Evolutionary conservation across 2,113 vertebrate genomes (phyloP).

Genomic region (Pipra filicauda): DNA sequence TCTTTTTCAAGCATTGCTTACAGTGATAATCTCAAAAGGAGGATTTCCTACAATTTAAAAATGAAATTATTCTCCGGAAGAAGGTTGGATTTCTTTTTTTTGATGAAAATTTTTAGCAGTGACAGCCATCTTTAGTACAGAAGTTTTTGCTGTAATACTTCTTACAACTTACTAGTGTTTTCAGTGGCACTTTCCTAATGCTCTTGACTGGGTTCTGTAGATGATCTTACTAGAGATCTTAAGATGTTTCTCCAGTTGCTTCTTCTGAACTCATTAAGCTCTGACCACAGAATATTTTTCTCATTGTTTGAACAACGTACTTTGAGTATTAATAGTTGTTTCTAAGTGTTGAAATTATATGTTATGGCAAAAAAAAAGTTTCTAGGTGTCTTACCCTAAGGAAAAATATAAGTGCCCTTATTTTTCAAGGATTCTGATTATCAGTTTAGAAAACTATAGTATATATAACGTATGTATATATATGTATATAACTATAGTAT

Average conservation of each 20-base stretch:
- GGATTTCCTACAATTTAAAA: not conserved
- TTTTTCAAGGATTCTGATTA: not conserved
- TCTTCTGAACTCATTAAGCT: not conserved
- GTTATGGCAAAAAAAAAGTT: not conserved
- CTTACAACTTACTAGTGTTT: not conserved
- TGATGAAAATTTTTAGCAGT: not conserved
- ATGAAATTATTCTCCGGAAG: not conserved
- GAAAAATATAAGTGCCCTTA: not conserved
- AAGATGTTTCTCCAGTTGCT: not conserved
- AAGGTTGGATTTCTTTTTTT: not conserved
- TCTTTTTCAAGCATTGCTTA: not conserved
- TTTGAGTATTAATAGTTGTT: not conserved
- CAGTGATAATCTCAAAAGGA: not conserved
- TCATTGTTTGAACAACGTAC: not conserved
- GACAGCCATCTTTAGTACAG: not conserved
- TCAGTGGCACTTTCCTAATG: not conserved
- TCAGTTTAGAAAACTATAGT: not conserved
- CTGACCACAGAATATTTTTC: not conserved
- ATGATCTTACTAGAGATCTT: not conserved
- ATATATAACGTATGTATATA: not conserved
- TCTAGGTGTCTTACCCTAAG: not conserved
- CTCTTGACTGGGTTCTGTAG: not conserved
- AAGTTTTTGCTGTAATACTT: not conserved
- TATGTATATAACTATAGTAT: not conserved
- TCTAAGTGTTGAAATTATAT: not conserved